Conservation (phyloP, 2,113 vertebrate species). For the Rhinogobius similis region DNA sequence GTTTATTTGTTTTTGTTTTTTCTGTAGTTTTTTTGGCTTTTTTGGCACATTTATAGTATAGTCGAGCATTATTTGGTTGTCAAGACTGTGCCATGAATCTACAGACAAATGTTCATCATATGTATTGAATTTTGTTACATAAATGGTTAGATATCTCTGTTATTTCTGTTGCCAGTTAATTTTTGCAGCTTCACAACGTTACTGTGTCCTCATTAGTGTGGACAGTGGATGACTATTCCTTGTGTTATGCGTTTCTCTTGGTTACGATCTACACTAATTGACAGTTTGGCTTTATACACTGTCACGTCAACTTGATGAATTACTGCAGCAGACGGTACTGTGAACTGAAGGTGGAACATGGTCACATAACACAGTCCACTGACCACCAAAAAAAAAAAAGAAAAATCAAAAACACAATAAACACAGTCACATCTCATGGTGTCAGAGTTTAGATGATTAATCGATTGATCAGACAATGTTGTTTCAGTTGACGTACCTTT, state of each 20-base stretch:
- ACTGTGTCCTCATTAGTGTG: background rate
- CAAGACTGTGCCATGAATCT: background rate
- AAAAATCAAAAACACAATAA: background rate
- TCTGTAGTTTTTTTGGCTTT: too few relatives aligned
- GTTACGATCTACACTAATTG: constrained; percentile 10
- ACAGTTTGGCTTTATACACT: background rate
- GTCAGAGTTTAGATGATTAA: background rate
- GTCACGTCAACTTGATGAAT: background rate
- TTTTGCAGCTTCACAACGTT: background rate
- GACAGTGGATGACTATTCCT: background rate
- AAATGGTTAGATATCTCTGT: background rate
- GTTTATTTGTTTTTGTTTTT: too few relatives aligned
- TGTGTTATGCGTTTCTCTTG: background rate
- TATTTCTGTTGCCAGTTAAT: background rate
- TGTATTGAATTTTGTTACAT: background rate
- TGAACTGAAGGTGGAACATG: background rate
- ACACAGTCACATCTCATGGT: background rate
- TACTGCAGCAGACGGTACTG: background rate
- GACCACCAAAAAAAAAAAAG: background rate
- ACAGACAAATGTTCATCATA: background rate
- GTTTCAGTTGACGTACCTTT: too few relatives aligned
- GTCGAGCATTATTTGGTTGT: too few relatives aligned
- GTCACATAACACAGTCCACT: background rate
- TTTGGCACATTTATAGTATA: too few relatives aligned
- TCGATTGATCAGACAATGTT: too few relatives aligned